Evolutionary conservation across 2,113 vertebrate genomes (phyloP).

Genomic region (Prunella himalayana): DNA sequence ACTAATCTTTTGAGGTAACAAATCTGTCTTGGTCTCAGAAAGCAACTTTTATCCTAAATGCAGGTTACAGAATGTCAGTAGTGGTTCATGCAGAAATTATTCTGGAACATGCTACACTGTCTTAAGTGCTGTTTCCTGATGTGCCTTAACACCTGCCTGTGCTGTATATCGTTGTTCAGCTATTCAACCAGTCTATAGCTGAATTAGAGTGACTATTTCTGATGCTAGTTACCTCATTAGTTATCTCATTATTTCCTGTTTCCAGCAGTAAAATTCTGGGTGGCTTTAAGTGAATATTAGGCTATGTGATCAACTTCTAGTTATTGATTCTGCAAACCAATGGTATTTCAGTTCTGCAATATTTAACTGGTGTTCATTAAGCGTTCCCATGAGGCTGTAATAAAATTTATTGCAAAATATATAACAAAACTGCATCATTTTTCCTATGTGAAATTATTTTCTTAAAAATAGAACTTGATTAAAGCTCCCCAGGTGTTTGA

Average conservation of each 20-base stretch:
- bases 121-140: neutral
- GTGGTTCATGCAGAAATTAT: neutral
- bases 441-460: neutral
- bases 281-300: neutral
- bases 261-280: neutral
- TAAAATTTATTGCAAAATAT: neutral
- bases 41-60: neutral
- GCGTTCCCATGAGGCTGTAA: rapidly evolving
- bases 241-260: neutral
- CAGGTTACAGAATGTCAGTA: neutral
- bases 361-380: neutral
- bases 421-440: neutral
- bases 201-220: neutral
- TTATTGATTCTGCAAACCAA: neutral
- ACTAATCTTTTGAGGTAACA: neutral
- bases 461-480: neutral
- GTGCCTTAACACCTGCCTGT: neutral
- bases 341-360: neutral
- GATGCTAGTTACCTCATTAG: neutral
- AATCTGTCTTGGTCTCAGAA: neutral
- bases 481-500: neutral
- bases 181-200: neutral
- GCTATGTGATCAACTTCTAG: neutral
- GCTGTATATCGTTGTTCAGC: neutral
- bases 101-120: neutral